These are phyloP conservation scores for Epinotia ramella DNA, from an alignment of 2,888 invertebrate species.

Conservation along the genomic window DNA sequence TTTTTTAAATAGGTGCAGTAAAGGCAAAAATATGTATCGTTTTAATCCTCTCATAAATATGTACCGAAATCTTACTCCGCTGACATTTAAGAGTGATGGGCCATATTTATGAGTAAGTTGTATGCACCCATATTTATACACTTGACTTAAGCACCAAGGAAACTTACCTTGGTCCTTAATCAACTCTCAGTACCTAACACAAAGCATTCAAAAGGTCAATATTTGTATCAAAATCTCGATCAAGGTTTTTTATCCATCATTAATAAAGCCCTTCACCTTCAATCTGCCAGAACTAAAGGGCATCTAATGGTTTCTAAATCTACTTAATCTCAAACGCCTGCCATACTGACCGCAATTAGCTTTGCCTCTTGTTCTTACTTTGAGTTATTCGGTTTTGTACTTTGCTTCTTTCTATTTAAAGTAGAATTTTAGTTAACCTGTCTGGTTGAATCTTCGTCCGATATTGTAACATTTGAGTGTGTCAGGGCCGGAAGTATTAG, in stretches of 20 bases:
- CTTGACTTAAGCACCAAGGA: too few relatives aligned
- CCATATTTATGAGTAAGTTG: too few relatives aligned
- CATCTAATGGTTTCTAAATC: constrained; percentile 22
- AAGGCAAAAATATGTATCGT: too few relatives aligned
- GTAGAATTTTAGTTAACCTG: neutral
- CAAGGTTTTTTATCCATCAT: constrained; percentile 25
- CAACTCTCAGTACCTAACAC: neutral
- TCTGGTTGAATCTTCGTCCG: neutral
- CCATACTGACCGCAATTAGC: neutral
- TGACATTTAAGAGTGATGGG: too few relatives aligned
- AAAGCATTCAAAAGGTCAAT: neutral
- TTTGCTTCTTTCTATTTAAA: neutral
- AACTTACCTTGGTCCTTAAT: neutral
- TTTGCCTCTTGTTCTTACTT: neutral
- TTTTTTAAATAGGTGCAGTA: neutral
- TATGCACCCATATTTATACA: too few relatives aligned
- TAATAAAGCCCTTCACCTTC: constrained; percentile 20
- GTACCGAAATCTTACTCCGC: too few relatives aligned
- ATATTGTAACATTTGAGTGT: neutral
- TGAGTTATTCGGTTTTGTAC: neutral
- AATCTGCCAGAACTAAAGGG: constrained; percentile 33
- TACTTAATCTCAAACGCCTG: constrained; percentile 25
- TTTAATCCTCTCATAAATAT: too few relatives aligned
- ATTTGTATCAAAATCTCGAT: constrained; percentile 9
- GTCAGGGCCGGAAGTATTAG: constrained; percentile 29